Conservation (phyloP, 2,113 vertebrate species). For the Sebastes schlegelii region DNA sequence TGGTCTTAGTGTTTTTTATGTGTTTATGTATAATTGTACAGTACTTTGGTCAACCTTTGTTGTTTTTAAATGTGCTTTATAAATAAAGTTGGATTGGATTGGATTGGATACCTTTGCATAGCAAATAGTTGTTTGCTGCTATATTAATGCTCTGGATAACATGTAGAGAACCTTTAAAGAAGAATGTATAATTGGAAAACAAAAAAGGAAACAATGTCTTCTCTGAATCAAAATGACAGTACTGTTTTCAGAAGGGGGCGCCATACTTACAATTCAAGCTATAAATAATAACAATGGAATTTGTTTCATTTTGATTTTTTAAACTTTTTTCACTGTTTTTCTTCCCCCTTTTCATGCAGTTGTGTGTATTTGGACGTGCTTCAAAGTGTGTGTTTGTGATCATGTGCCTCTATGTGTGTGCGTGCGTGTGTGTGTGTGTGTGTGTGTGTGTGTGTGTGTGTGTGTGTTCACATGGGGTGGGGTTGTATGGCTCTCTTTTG, state of each 20-base stretch:
- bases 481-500: slow-evolving; percentile 70
- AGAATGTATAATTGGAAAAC: neutral
- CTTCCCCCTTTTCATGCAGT: neutral
- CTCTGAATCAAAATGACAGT: neutral
- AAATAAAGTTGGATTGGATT: too few species aligned
- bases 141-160: too few species aligned
- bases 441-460: slow-evolving; percentile 28
- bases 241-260: neutral
- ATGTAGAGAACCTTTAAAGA: neutral
- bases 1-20: too few species aligned
- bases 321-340: neutral
- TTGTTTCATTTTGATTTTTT: neutral
- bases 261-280: neutral
- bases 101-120: too few species aligned
- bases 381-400: neutral
- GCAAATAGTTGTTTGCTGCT: too few species aligned
- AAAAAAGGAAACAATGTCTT: neutral
- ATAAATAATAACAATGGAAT: neutral
- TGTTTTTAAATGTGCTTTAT: too few species aligned
- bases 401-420: neutral
- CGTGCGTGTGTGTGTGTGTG: slow-evolving; percentile 20
- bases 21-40: too few species aligned
- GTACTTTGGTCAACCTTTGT: too few species aligned
- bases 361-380: neutral
- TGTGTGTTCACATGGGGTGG: slow-evolving; percentile 49